These are phyloP conservation scores for Zaprionus capensis DNA, from an alignment of 1,140 invertebrate genomes.

Conservation along the genomic window DNA sequence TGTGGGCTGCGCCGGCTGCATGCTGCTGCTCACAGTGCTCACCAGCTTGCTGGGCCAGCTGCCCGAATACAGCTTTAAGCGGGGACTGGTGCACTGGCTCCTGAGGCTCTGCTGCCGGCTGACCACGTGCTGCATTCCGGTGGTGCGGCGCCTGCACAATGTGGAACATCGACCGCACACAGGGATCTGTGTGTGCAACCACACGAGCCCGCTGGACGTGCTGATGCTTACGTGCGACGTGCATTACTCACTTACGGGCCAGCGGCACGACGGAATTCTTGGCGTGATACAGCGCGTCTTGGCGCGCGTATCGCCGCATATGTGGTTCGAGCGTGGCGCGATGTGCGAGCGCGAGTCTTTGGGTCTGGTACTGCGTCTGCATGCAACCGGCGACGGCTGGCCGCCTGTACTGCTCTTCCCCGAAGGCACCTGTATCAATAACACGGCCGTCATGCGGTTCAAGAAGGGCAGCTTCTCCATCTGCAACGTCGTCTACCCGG, in stretches of 20 bases:
- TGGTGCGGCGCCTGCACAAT: slow-evolving; percentile 55
- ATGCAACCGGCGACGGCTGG: slow-evolving; percentile 9
- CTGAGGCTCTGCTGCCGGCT: slow-evolving; percentile 49
- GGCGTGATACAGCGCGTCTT: slow-evolving; percentile 54
- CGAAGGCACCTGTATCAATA: slow-evolving; percentile 70
- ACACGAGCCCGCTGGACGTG: slow-evolving; percentile 63
- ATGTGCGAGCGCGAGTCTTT: slow-evolving; percentile 49
- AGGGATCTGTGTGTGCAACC: slow-evolving; percentile 68
- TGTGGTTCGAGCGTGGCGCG: slow-evolving; percentile 59
- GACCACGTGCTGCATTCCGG: slow-evolving; percentile 49
- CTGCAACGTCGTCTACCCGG: slow-evolving; percentile 54
- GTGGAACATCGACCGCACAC: slow-evolving; percentile 25
- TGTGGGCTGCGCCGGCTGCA: slow-evolving; percentile 18
- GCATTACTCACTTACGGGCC: slow-evolving; percentile 62
- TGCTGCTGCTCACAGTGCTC: slow-evolving; percentile 37
- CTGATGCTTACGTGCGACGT: slow-evolving; percentile 63
- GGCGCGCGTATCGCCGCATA: slow-evolving; percentile 49
- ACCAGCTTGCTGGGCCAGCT: slow-evolving; percentile 47
- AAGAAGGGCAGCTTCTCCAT: slow-evolving; percentile 66
- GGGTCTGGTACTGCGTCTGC: slow-evolving; percentile 23
- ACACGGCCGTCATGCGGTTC: slow-evolving; percentile 72
- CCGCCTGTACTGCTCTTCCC: slow-evolving; percentile 64
- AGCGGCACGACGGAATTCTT: slow-evolving; percentile 61
- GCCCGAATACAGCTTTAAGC: slow-evolving; percentile 41
- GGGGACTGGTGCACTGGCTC: slow-evolving; percentile 18